Evolutionary conservation across 2,797 vertebrate species (phyloP).

Genomic region (Chrysocyon brachyurus): DNA sequence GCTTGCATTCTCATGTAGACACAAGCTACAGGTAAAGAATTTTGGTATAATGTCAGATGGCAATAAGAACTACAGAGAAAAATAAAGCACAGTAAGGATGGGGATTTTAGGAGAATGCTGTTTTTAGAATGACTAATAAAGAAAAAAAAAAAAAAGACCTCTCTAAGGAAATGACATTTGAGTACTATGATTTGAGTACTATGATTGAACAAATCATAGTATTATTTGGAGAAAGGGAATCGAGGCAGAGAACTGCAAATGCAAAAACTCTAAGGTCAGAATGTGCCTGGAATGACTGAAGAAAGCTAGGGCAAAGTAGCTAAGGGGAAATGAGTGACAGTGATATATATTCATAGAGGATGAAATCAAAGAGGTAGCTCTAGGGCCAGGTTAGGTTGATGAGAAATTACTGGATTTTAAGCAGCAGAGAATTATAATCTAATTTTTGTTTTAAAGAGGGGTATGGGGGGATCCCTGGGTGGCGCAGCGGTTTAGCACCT

Average conservation of each 20-base stretch:
- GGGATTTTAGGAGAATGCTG: neutral
- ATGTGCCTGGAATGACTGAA: neutral
- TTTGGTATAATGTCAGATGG: constrained; percentile 30
- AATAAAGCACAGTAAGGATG: neutral
- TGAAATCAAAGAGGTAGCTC: neutral
- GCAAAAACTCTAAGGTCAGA: constrained; percentile 14
- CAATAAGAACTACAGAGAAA: constrained; percentile 15
- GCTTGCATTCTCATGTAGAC: neutral
- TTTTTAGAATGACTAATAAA: constrained; percentile 44
- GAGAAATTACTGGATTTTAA: constrained; percentile 4
- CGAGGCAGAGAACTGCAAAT: constrained; percentile 4
- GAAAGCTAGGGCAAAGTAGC: neutral
- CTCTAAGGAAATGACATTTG: constrained; percentile 27
- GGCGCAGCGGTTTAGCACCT: no score
- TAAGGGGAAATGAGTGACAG: neutral
- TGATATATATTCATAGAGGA: neutral
- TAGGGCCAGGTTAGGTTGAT: neutral
- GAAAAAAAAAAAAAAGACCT: neutral
- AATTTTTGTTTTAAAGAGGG: neutral
- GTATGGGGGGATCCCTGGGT: neutral
- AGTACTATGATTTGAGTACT: neutral
- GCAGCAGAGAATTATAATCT: constrained; percentile 20
- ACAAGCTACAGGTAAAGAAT: neutral
- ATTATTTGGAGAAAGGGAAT: constrained; percentile 30
- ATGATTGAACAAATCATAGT: neutral